A percentile compares a stretch with the other conserved stretches of the same genome.
Conservation (phyloP, 2,113 vertebrate species). For the Helogale parvula region DNA sequence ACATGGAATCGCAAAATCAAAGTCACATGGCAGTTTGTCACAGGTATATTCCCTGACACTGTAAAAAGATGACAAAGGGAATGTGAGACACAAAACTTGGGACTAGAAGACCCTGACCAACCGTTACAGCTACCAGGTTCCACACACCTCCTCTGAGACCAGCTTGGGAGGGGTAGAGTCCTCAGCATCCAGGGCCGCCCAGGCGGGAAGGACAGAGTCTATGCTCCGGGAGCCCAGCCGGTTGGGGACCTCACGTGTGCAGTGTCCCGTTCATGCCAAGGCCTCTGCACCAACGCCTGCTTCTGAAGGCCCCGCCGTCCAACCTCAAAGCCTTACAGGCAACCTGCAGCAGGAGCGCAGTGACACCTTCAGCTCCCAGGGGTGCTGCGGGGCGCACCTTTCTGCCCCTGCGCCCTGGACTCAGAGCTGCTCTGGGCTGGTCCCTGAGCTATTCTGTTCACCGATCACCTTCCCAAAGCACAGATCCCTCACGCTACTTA, state of each 20-base stretch:
- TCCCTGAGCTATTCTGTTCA: background rate
- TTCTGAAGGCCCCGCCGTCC: too few relatives aligned
- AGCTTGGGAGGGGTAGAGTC: background rate
- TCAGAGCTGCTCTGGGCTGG: background rate
- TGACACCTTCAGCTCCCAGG: background rate
- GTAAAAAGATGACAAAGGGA: background rate
- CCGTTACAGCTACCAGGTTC: too few relatives aligned
- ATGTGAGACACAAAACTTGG: background rate
- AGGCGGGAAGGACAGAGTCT: background rate
- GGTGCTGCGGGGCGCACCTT: background rate
- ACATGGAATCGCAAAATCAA: background rate
- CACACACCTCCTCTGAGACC: background rate
- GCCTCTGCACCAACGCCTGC: background rate
- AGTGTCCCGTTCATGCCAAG: background rate
- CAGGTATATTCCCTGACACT: background rate
- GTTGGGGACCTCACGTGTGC: too few relatives aligned
- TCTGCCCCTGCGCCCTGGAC: background rate
- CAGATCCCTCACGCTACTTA: background rate
- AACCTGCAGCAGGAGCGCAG: rapidly evolving
- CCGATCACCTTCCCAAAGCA: background rate
- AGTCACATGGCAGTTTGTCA: background rate
- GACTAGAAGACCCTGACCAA: background rate
- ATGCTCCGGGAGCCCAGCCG: background rate
- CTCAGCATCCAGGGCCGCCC: background rate
- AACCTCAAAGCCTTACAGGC: background rate